Evolutionary conservation across 2,797 vertebrate genomes (phyloP), one percentile per base, ranked within the genome.

Genomic region (Megalops cyprinoides): DNA sequence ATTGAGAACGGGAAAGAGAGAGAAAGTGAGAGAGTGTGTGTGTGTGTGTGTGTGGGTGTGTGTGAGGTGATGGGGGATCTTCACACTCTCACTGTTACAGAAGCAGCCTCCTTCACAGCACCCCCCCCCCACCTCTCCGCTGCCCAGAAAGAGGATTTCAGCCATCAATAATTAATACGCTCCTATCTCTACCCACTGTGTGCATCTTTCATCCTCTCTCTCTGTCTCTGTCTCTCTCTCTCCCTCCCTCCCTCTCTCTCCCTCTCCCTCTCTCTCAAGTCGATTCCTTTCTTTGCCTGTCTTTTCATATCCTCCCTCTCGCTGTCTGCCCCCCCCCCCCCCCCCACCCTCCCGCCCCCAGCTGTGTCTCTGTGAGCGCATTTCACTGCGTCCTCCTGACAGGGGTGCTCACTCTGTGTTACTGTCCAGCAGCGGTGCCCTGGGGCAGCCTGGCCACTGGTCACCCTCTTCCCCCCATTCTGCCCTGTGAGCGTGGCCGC

Each of bases 121-220:
- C 37, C 69, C 67, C 25, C 39, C 65, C 42, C 49, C 34, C 78
- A 58, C 18, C 78, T 55, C 37, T 51, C 51, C 7, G 69, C 67
- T 48, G 67, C 69, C 65, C 67, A 73, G 51, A 56, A 80, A 80
- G 31, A 60, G 69, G 53, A 58, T 74, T 74, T 56, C 25, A 73
- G 80, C 80, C 88, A 92, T 93, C 91, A 86, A 93, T 93, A 92
- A 94, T 94, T 94, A 90, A 94, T 94, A 90, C 79, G 81, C 91
- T 91, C 87, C 91, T 87, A 14, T 86, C 90, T 88, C 78, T 90
- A 94, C 93, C 86, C 90, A 94, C 91, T 88, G 86, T 80, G 85
- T 90, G 86, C 87, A 89, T 88, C 92, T 92, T 93, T 91, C 84
- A 88, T 89, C 85, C 89, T 42, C 60, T 28, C 34, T 49, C 80